phyloP scores from a whole-genome alignment of 2,797 vertebrate species.

The Alca torda region DNA sequence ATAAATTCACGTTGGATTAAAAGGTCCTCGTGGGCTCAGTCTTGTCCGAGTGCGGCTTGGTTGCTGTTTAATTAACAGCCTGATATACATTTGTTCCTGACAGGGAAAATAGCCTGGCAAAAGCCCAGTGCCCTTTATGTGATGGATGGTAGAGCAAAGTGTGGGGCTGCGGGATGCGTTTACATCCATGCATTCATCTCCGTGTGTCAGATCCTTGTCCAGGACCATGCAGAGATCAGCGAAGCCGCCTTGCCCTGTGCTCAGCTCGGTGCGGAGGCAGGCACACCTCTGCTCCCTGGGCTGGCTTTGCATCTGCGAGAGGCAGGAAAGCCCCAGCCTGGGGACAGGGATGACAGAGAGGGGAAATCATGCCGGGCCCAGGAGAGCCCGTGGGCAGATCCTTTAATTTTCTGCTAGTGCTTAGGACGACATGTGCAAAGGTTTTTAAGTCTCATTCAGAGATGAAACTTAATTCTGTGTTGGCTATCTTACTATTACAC shows the following conservation, averaged over 20 bases:
- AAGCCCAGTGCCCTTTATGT: conserved; percentile 65
- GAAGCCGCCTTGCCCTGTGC: neutral
- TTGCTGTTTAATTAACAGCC: conserved; percentile 62
- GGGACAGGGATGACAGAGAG: neutral
- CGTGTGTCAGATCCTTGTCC: neutral
- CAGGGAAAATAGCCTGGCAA: conserved; percentile 30
- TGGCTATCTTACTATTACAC: neutral
- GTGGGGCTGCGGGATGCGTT: neutral
- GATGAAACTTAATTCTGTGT: neutral
- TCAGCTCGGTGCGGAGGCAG: neutral
- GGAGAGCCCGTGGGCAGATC: neutral
- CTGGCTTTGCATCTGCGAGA: neutral
- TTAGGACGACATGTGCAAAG: neutral
- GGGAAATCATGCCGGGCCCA: neutral
- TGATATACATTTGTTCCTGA: conserved; percentile 38
- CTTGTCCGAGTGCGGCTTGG: neutral
- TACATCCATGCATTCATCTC: neutral
- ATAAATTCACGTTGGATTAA: neutral
- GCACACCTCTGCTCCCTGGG: neutral
- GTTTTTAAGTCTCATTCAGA: neutral
- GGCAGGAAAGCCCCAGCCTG: neutral
- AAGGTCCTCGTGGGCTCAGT: neutral
- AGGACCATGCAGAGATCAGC: neutral
- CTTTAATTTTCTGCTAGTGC: neutral
- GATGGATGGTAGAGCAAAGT: conserved; percentile 44